Evolutionary conservation across 2,113 vertebrate genomes (phyloP).

Genomic region (Cochlearius cochlearius): DNA sequence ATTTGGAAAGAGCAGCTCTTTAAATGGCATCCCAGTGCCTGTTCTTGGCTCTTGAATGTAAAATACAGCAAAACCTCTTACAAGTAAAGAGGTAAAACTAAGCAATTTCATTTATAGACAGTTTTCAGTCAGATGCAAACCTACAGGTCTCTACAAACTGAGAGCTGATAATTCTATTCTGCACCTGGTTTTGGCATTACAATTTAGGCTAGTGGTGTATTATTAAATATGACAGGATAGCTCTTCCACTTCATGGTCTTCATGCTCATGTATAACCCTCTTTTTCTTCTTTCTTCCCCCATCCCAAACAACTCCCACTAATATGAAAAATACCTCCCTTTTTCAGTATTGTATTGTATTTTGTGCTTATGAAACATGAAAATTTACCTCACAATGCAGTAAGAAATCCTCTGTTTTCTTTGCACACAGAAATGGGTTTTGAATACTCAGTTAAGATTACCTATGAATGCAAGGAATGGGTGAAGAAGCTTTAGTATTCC

Average conservation of each 20-base stretch:
- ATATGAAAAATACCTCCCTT: not conserved
- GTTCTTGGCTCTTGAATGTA: not conserved
- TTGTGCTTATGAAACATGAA: not conserved
- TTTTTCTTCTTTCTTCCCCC: not conserved
- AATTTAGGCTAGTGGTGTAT: not conserved
- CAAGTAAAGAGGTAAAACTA: not conserved
- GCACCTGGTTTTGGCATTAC: not conserved
- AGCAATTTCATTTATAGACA: not conserved
- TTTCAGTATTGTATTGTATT: not conserved
- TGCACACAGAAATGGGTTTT: not conserved
- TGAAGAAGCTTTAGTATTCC: not conserved
- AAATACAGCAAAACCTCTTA: not conserved
- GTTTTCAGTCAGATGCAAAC: not conserved
- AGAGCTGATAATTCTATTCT: not conserved
- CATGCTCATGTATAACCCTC: not conserved
- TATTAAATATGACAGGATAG: not conserved
- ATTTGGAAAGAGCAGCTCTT: not conserved
- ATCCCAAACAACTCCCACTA: not conserved
- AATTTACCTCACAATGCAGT: not conserved
- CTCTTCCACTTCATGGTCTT: not conserved
- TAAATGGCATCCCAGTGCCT: not conserved
- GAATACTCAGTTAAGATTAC: not conserved
- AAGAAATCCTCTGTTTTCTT: not conserved
- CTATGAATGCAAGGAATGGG: not conserved
- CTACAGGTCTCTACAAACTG: not conserved